A percentile compares a stretch with the other conserved stretches of the same genome.
Conservation (phyloP, 2,797 vertebrate genomes). For the Morus bassanus region DNA sequence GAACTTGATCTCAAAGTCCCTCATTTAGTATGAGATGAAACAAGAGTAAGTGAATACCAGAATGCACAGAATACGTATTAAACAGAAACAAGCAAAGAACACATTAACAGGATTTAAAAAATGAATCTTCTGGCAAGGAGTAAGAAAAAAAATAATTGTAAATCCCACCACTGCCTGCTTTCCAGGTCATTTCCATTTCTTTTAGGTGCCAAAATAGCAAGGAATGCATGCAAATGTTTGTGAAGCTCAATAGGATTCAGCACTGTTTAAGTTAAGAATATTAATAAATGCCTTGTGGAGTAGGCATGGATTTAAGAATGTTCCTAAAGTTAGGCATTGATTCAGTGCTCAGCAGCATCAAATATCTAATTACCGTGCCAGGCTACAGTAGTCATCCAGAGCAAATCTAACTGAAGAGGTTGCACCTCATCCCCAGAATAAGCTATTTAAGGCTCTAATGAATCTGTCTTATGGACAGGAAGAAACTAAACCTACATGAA, state of each 20-base stretch:
- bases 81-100: neutral
- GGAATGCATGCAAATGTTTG: neutral
- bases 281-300: neutral
- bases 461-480: neutral
- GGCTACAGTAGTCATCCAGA: neutral
- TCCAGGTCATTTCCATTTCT: neutral
- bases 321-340: neutral
- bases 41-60: neutral
- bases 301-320: neutral
- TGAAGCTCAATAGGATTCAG: neutral
- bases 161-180: neutral
- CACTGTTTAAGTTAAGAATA: neutral
- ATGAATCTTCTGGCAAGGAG: neutral
- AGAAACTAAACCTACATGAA: neutral
- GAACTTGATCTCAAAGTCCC: neutral
- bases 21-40: neutral
- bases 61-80: neutral
- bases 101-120: neutral
- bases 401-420: neutral
- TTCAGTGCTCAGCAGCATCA: neutral
- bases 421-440: neutral
- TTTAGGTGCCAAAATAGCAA: neutral
- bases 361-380: neutral
- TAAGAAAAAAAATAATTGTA: neutral
- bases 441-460: neutral